Conservation (phyloP, 2,113 vertebrate genomes). For the Psittacula cyanocephala region DNA sequence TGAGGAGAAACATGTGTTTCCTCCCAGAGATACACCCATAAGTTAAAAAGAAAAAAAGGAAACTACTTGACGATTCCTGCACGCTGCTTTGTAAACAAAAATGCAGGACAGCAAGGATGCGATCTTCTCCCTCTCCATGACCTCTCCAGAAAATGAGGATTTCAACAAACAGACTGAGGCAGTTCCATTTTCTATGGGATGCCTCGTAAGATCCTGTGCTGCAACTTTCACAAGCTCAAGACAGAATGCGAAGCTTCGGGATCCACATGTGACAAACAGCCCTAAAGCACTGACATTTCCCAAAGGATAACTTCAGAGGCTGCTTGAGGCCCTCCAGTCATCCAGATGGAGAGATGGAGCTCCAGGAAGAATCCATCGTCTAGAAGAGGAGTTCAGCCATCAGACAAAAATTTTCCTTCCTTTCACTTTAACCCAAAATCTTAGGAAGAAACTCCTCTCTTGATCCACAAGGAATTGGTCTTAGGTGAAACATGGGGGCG, state of each 20-base stretch:
- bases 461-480: background rate
- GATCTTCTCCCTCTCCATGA: background rate
- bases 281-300: background rate
- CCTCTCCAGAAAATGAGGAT: background rate
- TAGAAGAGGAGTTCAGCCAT: background rate
- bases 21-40: background rate
- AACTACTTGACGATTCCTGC: background rate
- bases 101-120: background rate
- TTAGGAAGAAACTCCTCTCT: background rate
- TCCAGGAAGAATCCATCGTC: background rate
- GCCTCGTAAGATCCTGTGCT: background rate
- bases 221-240: background rate
- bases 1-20: conserved; percentile 63
- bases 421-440: background rate
- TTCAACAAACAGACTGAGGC: background rate
- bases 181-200: background rate
- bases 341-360: background rate
- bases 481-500: background rate
- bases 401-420: background rate
- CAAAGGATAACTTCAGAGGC: background rate
- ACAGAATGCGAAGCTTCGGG: background rate
- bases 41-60: background rate
- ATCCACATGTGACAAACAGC: background rate
- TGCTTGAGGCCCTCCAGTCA: background rate
- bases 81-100: background rate